Evolutionary conservation across 1,140 invertebrate genomes (phyloP).

Genomic region (Atta colombica): DNA sequence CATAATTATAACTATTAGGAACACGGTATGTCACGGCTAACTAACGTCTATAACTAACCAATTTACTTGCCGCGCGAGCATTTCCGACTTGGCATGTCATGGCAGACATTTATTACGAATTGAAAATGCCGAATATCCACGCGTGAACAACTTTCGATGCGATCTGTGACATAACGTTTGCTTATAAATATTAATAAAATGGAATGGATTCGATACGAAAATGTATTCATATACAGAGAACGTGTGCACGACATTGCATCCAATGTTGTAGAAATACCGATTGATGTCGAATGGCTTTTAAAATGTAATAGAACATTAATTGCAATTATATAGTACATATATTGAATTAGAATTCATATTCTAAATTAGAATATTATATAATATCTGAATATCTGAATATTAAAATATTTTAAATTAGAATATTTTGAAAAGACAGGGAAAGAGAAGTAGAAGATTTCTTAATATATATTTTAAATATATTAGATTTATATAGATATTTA

Average conservation of each 20-base stretch:
- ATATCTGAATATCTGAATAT: too few relatives aligned
- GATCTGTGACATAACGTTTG: not conserved
- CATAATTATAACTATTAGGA: constrained; percentile 53
- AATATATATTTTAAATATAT: not conserved
- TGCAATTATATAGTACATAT: not conserved
- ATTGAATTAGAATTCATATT: too few relatives aligned
- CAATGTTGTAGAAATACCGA: not conserved
- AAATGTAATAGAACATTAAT: not conserved
- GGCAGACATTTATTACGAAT: constrained; percentile 32
- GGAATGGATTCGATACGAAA: not conserved
- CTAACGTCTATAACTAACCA: constrained; percentile 56
- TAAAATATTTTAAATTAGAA: not conserved
- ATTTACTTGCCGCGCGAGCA: constrained; percentile 40
- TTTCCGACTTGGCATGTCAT: constrained; percentile 16
- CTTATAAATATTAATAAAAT: constrained; percentile 37
- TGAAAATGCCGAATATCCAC: not conserved
- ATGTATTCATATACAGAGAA: not conserved
- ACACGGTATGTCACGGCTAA: constrained; percentile 44
- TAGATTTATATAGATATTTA: not conserved
- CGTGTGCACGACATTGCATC: not conserved
- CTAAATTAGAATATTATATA: too few relatives aligned
- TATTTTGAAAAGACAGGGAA: not conserved
- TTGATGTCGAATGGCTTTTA: not conserved
- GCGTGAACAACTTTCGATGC: constrained; percentile 28
- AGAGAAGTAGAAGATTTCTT: not conserved